A percentile compares a stretch with the other conserved stretches of the same genome.
Conservation (phyloP, 2,888 invertebrate species). For the Sminthurides aquaticus region DNA sequence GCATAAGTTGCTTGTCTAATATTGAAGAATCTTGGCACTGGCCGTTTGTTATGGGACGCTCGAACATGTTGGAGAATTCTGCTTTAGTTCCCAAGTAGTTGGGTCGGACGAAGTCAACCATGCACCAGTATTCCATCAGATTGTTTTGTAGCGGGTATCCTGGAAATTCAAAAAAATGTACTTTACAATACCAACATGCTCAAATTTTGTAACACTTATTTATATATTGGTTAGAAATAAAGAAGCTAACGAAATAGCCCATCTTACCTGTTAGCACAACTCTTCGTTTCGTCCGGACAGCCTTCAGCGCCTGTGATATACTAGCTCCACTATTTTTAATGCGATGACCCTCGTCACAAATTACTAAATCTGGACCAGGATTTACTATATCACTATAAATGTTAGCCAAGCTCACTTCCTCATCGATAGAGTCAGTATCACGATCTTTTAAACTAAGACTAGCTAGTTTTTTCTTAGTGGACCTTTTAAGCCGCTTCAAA, state of each 20-base stretch:
- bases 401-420: conserved; percentile 55
- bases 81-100: conserved; percentile 94
- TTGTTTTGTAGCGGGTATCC: conserved; percentile 97
- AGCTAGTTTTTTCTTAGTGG: conserved; percentile 54
- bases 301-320: conserved; percentile 88
- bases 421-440: conserved; percentile 46
- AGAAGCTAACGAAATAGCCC: not conserved
- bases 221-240: not conserved
- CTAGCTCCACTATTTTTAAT: conserved; percentile 98
- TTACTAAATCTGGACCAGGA: conserved; percentile 88
- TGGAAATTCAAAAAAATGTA: conserved; percentile 8
- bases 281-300: conserved; percentile 85
- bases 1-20: conserved; percentile 85
- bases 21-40: conserved; percentile 96
- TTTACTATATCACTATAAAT: conserved; percentile 76
- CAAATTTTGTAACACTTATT: no score
- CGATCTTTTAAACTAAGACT: conserved; percentile 5
- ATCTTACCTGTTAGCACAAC: conserved; percentile 77
- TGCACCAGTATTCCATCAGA: conserved; percentile 92
- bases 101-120: conserved; percentile 97
- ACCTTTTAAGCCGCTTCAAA: conserved; percentile 63
- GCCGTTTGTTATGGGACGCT: conserved; percentile 95
- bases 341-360: conserved; percentile 94
- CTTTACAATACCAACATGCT: not conserved
- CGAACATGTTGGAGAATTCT: conserved; percentile 98